Evolutionary conservation across 2,888 invertebrate species (phyloP).

Genomic region (Agriopis marginaria): DNA sequence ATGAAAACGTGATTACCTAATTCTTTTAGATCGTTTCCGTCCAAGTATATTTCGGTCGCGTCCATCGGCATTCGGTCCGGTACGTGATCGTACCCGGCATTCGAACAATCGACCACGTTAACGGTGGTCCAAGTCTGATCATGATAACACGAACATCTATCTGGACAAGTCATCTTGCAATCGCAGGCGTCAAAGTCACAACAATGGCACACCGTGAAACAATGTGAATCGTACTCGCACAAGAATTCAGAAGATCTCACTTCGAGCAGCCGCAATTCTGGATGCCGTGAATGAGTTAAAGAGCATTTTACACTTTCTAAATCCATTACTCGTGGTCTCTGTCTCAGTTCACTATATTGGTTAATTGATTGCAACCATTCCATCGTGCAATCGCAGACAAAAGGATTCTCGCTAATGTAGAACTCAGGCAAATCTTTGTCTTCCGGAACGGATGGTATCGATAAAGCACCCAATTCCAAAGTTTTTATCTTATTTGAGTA

Average conservation of each 20-base stretch:
- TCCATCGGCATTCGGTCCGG: constrained; percentile 95
- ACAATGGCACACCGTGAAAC: constrained; percentile 95
- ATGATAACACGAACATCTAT: constrained; percentile 94
- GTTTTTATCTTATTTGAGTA: constrained; percentile 91
- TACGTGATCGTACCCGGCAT: constrained; percentile 90
- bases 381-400: constrained; percentile 95
- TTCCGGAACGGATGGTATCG: constrained; percentile 88
- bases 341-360: constrained; percentile 90
- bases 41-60: constrained; percentile 94
- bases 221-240: constrained; percentile 93
- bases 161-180: constrained; percentile 96
- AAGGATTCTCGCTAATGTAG: constrained; percentile 93
- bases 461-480: constrained; percentile 90
- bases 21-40: constrained; percentile 92
- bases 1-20: constrained; percentile 95
- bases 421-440: constrained; percentile 91
- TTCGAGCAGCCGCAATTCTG: constrained; percentile 88
- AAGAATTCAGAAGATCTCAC: constrained; percentile 92
- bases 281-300: constrained; percentile 89
- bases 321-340: constrained; percentile 93
- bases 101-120: constrained; percentile 94
- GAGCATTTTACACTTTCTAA: constrained; percentile 92
- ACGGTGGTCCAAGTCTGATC: constrained; percentile 93
- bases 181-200: constrained; percentile 97
- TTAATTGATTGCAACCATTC: constrained; percentile 94